Conservation (phyloP, 1,140 invertebrate species). For the Mylabris phalerata region DNA sequence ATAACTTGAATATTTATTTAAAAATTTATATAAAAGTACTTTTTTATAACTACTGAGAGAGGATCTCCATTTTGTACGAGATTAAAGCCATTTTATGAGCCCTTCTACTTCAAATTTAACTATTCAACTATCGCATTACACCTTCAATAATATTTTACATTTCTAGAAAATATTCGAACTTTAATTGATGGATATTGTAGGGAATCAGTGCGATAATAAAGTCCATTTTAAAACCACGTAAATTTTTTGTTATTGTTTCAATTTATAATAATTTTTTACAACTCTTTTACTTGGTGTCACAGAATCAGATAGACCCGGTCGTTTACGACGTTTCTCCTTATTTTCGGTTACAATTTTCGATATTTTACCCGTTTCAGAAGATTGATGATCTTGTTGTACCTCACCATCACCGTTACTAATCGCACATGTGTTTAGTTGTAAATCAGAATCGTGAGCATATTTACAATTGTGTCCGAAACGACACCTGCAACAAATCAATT, state of each 20-base stretch:
- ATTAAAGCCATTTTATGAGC: no score
- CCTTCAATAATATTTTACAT: no score
- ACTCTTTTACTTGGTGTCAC: conserved; percentile 79
- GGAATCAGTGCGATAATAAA: no score
- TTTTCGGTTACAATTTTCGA: conserved; percentile 37
- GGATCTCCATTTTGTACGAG: no score
- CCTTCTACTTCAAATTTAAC: no score
- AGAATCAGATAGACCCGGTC: conserved; percentile 69
- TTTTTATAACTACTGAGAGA: no score
- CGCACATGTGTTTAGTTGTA: conserved; percentile 55
- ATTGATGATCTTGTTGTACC: conserved; percentile 40
- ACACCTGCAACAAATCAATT: conserved; percentile 44
- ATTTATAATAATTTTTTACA: conserved; percentile 60
- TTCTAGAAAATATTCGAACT: no score
- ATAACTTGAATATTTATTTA: no score
- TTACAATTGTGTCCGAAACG: conserved; percentile 88
- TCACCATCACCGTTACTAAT: conserved; percentile 51
- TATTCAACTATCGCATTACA: no score
- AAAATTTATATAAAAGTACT: no score
- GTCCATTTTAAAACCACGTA: not conserved
- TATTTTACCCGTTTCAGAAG: no score
- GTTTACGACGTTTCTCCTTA: conserved; percentile 58
- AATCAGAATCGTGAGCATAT: conserved; percentile 85
- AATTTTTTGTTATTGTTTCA: conserved; percentile 20
- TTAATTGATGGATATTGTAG: no score